These are phyloP conservation scores for Hyperoplus lanceolatus DNA, from an alignment of 2,797 vertebrate genomes.

Conservation along the genomic window DNA sequence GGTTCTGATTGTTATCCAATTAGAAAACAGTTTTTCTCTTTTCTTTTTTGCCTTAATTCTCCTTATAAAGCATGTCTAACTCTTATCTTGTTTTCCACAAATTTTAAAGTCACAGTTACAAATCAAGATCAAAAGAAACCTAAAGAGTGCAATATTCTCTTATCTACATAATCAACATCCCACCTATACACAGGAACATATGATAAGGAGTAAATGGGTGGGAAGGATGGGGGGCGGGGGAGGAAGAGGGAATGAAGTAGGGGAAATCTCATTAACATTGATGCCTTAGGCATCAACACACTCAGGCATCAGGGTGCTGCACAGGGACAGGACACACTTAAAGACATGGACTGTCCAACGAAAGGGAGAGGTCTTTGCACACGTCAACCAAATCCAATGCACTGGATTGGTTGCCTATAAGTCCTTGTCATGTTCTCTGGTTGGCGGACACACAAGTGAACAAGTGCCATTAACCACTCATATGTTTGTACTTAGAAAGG, in stretches of 20 bases:
- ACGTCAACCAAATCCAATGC: slow-evolving; percentile 70
- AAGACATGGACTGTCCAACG: slow-evolving; percentile 74
- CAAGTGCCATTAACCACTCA: slow-evolving; percentile 66
- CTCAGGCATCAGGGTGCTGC: slow-evolving; percentile 72
- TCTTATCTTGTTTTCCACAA: slow-evolving; percentile 79
- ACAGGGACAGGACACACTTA: slow-evolving; percentile 74
- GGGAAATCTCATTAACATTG: slow-evolving; percentile 74
- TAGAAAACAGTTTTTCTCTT: slow-evolving; percentile 20
- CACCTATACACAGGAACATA: slow-evolving; percentile 78
- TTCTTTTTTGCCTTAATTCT: slow-evolving; percentile 61
- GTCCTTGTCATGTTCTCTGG: slow-evolving; percentile 66
- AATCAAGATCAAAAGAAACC: slow-evolving; percentile 81
- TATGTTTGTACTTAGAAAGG: slow-evolving; percentile 77
- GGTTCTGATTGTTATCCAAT: slow-evolving; percentile 65
- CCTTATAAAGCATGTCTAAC: slow-evolving; percentile 77
- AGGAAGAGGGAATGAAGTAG: slow-evolving; percentile 26
- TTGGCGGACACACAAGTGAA: slow-evolving; percentile 66
- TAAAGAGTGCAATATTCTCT: slow-evolving; percentile 82
- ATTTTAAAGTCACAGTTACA: slow-evolving; percentile 80
- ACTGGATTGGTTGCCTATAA: slow-evolving; percentile 47
- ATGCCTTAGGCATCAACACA: slow-evolving; percentile 73
- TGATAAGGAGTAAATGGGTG: slow-evolving; percentile 53
- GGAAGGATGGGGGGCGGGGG: background rate
- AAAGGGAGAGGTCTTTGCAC: slow-evolving; percentile 71
- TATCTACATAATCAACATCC: slow-evolving; percentile 79